phyloP scores from a whole-genome alignment of 2,888 invertebrate genomes.

The Oasisia sp. region DNA sequence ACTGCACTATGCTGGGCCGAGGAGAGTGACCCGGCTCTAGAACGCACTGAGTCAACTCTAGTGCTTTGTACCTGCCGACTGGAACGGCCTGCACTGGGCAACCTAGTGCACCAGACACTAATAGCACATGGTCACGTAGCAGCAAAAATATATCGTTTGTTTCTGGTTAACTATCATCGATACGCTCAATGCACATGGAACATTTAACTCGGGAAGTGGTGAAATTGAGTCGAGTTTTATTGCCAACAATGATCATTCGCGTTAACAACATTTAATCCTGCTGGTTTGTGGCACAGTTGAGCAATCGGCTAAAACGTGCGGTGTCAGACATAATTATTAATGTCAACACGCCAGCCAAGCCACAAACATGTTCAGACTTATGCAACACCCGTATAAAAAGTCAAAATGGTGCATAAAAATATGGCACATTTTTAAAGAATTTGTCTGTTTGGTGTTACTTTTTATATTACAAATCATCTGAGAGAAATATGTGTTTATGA shows the following conservation, averaged over 20 bases:
- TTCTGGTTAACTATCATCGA: background rate
- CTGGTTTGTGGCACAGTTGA: background rate
- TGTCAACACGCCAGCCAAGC: background rate
- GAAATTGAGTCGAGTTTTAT: background rate
- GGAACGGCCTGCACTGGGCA: background rate
- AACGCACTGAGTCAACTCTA: background rate
- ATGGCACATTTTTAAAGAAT: background rate
- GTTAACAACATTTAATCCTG: background rate
- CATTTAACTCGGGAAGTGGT: too few relatives aligned
- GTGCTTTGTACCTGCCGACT: background rate
- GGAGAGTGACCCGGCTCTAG: background rate
- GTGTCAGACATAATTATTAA: background rate
- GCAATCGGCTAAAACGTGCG: background rate
- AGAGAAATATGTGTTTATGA: background rate
- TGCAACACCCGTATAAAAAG: background rate
- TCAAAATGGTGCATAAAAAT: background rate
- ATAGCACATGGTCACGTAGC: background rate
- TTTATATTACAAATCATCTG: background rate
- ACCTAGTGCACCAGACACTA: background rate
- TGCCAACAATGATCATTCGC: background rate
- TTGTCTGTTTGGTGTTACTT: background rate
- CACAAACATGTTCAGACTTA: background rate
- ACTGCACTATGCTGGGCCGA: background rate
- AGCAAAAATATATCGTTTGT: background rate
- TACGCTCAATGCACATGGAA: background rate